Evolutionary conservation across 2,797 vertebrate genomes (phyloP), one percentile per base, ranked within the genome.

Genomic region (Rhabdomys pumilio): DNA sequence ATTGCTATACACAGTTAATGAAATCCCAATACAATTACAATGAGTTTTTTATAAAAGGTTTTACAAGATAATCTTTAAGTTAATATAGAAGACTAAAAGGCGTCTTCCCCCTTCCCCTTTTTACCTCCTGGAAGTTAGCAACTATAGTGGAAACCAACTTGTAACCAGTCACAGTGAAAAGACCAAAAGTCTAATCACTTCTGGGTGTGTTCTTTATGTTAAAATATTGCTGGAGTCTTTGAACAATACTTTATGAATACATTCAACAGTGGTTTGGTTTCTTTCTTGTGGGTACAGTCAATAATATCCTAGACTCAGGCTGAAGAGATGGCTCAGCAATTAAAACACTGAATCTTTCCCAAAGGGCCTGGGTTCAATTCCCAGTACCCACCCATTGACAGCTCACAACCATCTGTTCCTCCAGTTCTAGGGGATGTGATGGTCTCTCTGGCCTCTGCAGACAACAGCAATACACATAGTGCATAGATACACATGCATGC

Each of bases 1-100:
- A 94, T 85, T 87, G 53, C 89, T 76, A 19, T 90, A 72, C 44
- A 91, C 14, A 83, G 89, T 72, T 47, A 96, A n/a, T 85, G 59
- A 63, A 97, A 94, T 59, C n/a, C 53, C 87, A 97, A 72, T 93
- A 96, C 94, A 94, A 93, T 88, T 80, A 22, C 83, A 93, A 3
- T 73, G 38, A 91, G 41, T 59, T 89, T 94, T 61, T 47, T 22
- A 38, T 47, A 65, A 57, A 9, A 91, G 63, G 79, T 24, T 95
- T 96, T 94, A 96, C 29, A 91, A 89, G 92, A 31, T 34, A 20
- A 76, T 53, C 69, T 44, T 83, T 91, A 93, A 94, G 69, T 94
- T 85, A 95, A 72, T 89, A 65, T 44, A 6, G 55, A 94, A 93
- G 6, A 65, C 65, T 84, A 89, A 93, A 95, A 83, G 6, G 13